These are phyloP conservation scores for Coleophora flavipennella DNA, from an alignment of 2,888 invertebrate genomes.

Conservation along the genomic window DNA sequence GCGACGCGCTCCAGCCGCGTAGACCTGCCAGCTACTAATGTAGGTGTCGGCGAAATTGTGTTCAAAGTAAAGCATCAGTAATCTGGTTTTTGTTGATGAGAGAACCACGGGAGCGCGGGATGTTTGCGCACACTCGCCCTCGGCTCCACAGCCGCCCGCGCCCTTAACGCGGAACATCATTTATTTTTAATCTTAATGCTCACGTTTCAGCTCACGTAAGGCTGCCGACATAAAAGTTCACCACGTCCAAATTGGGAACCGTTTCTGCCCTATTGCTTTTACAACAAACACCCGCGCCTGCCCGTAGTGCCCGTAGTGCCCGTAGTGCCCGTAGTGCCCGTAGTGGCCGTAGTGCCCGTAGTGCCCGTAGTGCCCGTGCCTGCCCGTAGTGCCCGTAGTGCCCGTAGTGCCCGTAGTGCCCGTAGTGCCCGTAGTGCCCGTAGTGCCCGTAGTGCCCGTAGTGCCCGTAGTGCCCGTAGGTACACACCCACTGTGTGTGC, in stretches of 20 bases:
- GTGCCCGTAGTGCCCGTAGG: no score
- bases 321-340: no score
- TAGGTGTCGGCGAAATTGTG: constrained; percentile 11
- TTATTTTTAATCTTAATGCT: constrained; percentile 67
- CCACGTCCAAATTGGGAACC: constrained; percentile 57
- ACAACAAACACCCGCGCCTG: constrained; percentile 3
- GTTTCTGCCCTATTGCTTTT: constrained; percentile 38
- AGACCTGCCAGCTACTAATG: constrained; percentile 6
- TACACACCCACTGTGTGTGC: no score
- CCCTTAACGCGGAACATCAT: constrained; percentile 50
- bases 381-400: no score
- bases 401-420: no score
- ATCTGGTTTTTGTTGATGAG: constrained; percentile 17
- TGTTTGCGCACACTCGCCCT: constrained; percentile 21
- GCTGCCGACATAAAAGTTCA: constrained; percentile 63
- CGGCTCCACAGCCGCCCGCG: constrained; percentile 37
- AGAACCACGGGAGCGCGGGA: constrained; percentile 14
- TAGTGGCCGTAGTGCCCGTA: no score
- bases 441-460: no score
- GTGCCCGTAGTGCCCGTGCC: no score
- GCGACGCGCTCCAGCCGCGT: no score
- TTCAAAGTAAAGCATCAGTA: constrained; percentile 9
- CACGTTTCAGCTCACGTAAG: constrained; percentile 65
- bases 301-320: no score
- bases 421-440: no score